Conservation (phyloP, 2,888 invertebrate species). For the Cenopis cana region DNA sequence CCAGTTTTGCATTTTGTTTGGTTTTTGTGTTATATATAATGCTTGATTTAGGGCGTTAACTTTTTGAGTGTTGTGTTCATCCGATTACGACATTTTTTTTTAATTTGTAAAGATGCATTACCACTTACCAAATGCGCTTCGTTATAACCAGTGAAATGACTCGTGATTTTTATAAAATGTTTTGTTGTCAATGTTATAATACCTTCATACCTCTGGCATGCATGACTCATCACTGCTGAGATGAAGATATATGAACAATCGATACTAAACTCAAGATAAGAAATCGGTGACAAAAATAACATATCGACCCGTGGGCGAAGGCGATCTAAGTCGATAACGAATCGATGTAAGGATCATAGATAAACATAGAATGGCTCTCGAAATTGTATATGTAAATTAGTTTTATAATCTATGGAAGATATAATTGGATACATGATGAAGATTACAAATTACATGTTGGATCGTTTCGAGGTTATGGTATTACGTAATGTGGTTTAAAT, state of each 20-base stretch:
- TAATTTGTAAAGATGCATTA: conserved; percentile 7
- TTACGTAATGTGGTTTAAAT: conserved; percentile 36
- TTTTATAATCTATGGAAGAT: conserved; percentile 43
- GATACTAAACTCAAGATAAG: conserved; percentile 55
- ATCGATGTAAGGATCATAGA: conserved; percentile 47
- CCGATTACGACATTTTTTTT: conserved; percentile 21
- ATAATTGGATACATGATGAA: conserved; percentile 41
- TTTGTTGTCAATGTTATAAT: conserved; percentile 39
- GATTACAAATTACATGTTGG: conserved; percentile 40
- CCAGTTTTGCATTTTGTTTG: conserved; percentile 61
- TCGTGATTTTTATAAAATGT: conserved; percentile 49
- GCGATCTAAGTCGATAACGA: conserved; percentile 54
- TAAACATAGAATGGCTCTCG: conserved; percentile 56
- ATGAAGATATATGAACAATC: conserved; percentile 57
- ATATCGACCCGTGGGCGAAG: conserved; percentile 55
- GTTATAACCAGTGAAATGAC: conserved; percentile 45
- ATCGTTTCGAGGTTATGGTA: conserved; percentile 28
- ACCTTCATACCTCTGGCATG: conserved; percentile 44
- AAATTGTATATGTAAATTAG: conserved; percentile 60
- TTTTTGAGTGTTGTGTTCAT: conserved; percentile 22
- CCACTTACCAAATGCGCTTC: conserved; percentile 16
- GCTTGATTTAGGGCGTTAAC: conserved; percentile 8
- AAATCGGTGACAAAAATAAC: conserved; percentile 62
- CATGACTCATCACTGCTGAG: conserved; percentile 54
- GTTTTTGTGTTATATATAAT: conserved; percentile 37